Base-by-base conservation (phyloP, 2,888 invertebrate genomes). In the Gibbula magus region DNA sequence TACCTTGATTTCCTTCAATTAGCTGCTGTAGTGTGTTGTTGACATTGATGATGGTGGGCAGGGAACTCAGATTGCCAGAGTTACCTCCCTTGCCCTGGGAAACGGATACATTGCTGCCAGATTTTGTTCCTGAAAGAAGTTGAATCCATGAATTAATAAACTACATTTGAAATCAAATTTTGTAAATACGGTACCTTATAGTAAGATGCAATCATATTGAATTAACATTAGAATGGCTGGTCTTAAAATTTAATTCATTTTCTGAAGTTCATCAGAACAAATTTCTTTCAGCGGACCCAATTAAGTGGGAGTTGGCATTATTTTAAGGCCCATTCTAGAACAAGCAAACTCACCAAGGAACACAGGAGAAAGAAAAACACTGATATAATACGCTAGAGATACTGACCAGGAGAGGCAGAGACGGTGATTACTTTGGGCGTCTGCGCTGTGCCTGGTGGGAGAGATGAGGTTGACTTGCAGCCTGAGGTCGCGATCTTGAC, bases 1-100 rank as follows among this genome's bases (percentile, higher is more conserved):
- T 84, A 92, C 93, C 92, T 85, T 89, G 87, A 77, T 87, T 87
- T 74, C 91, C 91, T 77, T 92, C 92, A 18, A 92, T 87, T 81
- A 89, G 92, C 78, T 92, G 89, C 82, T 92, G 92, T 70, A 93
- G 85, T 32, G 89, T 87, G 77, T 87, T 89, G 83, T 91, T 92
- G 20, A 92, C 86, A 76, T 90, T 91, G 77, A 89, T 86, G 39
- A 93, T 89, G 75, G 91, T 88, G 54, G 91, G 90, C 32, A 88
- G 88, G n/a, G 89, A 88, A 82, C 86, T 84, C 18, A 86, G 82
- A n/a, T 73, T 85, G 79, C 77, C 83, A 53, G 77, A 80, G 53
- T 53, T 70, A 67, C 51, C 52, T 52, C 78, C 70, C 18, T 53
- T 78, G 25, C 53, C 53, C 70, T 35, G 45, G 52, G 78, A 45